Evolutionary conservation across 92 coral and sea anemone species (phyloP).

Genomic region (Epizoanthus stellaris): DNA sequence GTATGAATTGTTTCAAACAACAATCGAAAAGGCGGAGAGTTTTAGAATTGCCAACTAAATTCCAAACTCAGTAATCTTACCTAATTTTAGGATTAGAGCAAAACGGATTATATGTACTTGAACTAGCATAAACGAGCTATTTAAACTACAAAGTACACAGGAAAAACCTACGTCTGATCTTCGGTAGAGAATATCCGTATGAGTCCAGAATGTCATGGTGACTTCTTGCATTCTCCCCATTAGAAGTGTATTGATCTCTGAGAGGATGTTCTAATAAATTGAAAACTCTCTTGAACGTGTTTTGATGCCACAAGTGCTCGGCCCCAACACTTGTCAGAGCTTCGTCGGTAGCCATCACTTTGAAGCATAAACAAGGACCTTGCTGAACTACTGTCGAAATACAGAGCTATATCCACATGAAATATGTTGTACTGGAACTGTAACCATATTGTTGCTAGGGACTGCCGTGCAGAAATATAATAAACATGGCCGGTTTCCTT

Average conservation of each 20-base stretch:
- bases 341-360: neutral
- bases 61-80: no score
- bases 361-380: neutral
- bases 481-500: neutral
- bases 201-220: conserved; percentile 16
- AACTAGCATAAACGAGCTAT: neutral
- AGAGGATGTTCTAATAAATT: conserved; percentile 67
- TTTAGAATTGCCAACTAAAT: no score
- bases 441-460: conserved; percentile 31
- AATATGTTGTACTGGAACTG: neutral
- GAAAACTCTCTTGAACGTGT: conserved; percentile 74
- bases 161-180: conserved; percentile 13
- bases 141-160: neutral
- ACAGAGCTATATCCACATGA: neutral
- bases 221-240: neutral
- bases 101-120: no score
- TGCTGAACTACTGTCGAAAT: neutral
- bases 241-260: conserved; percentile 25
- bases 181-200: conserved; percentile 10
- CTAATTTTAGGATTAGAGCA: no score
- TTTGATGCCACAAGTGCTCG: conserved; percentile 33
- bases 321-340: neutral
- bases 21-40: no score
- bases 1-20: no score
- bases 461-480: neutral